Percentiles rank a stretch among this genome's conserved stretches.
Evolutionary conservation across 2,797 vertebrate genomes (phyloP).

Genomic region (Macroramphosus scolopax): DNA sequence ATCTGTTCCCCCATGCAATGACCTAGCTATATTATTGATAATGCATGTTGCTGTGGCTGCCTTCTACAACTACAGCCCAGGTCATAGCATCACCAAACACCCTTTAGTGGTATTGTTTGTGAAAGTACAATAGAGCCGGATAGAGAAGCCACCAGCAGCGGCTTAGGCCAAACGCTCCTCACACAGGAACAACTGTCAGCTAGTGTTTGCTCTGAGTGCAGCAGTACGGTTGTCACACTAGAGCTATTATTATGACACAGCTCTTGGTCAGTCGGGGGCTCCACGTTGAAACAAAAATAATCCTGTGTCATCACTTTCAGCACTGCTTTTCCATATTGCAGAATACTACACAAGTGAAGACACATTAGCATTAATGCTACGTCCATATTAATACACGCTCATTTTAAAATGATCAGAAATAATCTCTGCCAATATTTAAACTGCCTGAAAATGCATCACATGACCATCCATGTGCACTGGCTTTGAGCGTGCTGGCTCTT

Average conservation of each 20-base stretch:
- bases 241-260: slow-evolving; percentile 66
- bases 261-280: slow-evolving; percentile 52
- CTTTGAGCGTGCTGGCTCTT: no score
- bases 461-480: no score
- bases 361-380: slow-evolving; percentile 14
- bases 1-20: slow-evolving; percentile 33
- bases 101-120: slow-evolving; percentile 41
- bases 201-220: slow-evolving; percentile 60
- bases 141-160: slow-evolving; percentile 39
- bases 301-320: slow-evolving; percentile 61
- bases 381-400: no score
- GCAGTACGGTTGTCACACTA: slow-evolving; percentile 64
- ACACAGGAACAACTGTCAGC: slow-evolving; percentile 63
- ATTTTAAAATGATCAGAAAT: no score
- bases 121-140: slow-evolving; percentile 36
- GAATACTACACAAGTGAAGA: slow-evolving; percentile 21
- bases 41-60: slow-evolving; percentile 16
- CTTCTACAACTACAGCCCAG: slow-evolving; percentile 32
- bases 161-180: slow-evolving; percentile 36
- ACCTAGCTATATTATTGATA: slow-evolving; percentile 63
- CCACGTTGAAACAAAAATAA: slow-evolving; percentile 60
- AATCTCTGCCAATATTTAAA: no score
- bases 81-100: slow-evolving; percentile 25
- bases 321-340: slow-evolving; percentile 31
- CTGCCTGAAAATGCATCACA: no score